A percentile compares a stretch with the other conserved stretches of the same genome.
These are phyloP conservation scores for Acrobasis suavella DNA, from an alignment of 2,888 invertebrate genomes.

Conservation along the genomic window DNA sequence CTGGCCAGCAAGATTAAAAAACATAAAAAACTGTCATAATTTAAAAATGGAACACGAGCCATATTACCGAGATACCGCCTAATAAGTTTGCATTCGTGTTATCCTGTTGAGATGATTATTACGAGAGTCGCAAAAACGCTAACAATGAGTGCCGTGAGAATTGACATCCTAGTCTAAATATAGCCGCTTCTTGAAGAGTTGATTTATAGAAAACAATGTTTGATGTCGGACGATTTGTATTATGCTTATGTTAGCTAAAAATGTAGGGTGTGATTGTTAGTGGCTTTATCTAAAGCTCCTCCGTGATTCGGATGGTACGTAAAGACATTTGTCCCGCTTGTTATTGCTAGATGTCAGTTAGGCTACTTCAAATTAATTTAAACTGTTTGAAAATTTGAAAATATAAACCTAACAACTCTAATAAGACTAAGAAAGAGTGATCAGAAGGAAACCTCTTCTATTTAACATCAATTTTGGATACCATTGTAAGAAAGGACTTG, in stretches of 20 bases:
- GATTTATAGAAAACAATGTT: conserved; percentile 14
- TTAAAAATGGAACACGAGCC: not conserved
- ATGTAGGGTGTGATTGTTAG: too few species aligned
- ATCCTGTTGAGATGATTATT: conserved; percentile 21
- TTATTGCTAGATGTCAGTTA: too few species aligned
- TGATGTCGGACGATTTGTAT: conserved; percentile 3
- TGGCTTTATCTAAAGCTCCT: too few species aligned
- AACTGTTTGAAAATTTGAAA: too few species aligned
- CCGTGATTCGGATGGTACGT: too few species aligned
- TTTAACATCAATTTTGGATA: too few species aligned
- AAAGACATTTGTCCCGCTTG: too few species aligned
- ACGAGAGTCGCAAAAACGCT: conserved; percentile 15
- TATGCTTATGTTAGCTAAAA: not conserved
- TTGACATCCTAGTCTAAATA: conserved; percentile 20
- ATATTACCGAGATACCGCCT: not conserved
- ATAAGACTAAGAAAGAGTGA: too few species aligned
- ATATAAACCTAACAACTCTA: too few species aligned
- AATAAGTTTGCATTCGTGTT: conserved; percentile 18
- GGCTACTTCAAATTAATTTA: too few species aligned
- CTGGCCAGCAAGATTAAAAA: not conserved
- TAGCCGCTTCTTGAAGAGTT: conserved; percentile 9
- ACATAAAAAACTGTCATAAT: not conserved
- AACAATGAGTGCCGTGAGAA: conserved; percentile 22
- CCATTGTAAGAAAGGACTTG: too few species aligned
- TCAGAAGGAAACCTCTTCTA: too few species aligned